Base-by-base conservation (phyloP, 1,140 invertebrate species). In the Pachyrhynchus sulphureomaculatus region DNA sequence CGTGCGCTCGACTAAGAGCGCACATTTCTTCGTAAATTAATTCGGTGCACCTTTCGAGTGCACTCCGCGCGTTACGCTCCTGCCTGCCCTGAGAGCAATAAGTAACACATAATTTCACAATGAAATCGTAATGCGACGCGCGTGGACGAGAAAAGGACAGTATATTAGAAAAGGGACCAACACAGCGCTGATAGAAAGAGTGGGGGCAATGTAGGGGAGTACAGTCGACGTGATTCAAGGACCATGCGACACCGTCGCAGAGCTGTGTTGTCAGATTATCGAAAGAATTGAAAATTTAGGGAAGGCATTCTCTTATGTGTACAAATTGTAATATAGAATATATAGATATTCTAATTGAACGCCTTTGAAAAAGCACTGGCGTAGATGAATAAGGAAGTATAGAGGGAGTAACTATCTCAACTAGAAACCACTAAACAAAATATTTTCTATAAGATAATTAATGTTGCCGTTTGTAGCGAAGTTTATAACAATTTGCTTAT, bases 71-170 rank as follows among this genome's bases (percentile, higher is more conserved):
- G 3, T 6, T 51, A 21, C 49, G 57, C 42, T 52, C 57, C 57
- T 48, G 55, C 37, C 29, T 47, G 52, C 34, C 39, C 18, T 44
- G 48, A 42, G 52, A 49, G 44, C 60, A 55, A 62, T 62, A 62
- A 62, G 60, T 55, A 62, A 62, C 60, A 62, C 60, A 62, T 62
- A 62, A 62, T 62, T 62, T 56, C 60, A 62, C 60, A 62, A 62
- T 62, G 60, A 62, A 62, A 54, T 53, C 49, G 60, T 62, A 62
- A 55, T 48, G 52, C 44, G 60, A 49, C 52, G 52, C 53, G 60
- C 60, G 60, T 62, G 60, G 42, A 56, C 53, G 20, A 51, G 60
- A 53, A 44, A 55, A 49, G 21, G 42, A 60, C 32, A 32, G 21
- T n/a, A 39, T n/a, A n/a, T 24, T 32, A 21, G 18, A 20, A 53